These are phyloP conservation scores for Tachycineta bicolor DNA, from an alignment of 2,113 vertebrate genomes.

Conservation along the genomic window DNA sequence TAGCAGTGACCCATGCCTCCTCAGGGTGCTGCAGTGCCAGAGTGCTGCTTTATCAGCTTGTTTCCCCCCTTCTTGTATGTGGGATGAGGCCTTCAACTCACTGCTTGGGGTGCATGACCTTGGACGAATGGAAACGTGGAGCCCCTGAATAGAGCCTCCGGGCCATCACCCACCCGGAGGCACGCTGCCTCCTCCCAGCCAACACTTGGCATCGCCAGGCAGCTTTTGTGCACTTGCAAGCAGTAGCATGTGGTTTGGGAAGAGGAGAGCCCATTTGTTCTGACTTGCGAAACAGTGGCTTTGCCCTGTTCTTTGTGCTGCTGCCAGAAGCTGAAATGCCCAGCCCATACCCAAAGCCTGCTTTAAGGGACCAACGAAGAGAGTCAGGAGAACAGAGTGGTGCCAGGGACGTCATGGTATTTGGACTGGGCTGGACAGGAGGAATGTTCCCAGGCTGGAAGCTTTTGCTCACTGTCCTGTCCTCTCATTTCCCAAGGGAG, in stretches of 20 bases:
- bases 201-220: not conserved
- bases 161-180: accelerated
- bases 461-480: not conserved
- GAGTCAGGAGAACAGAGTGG: not conserved
- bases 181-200: accelerated
- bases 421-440: not conserved
- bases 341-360: not conserved
- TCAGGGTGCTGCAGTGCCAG: not conserved
- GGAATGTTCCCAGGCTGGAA: not conserved
- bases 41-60: not conserved
- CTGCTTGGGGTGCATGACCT: not conserved
- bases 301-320: not conserved
- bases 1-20: accelerated
- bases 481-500: not conserved
- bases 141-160: not conserved
- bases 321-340: not conserved
- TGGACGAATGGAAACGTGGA: accelerated
- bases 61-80: accelerated
- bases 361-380: not conserved
- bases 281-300: accelerated
- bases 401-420: accelerated
- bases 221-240: not conserved
- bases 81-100: not conserved
- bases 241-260: not conserved
- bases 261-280: not conserved